Evolutionary conservation across 2,888 invertebrate species (phyloP).

Genomic region (Leistus spinibarbis): DNA sequence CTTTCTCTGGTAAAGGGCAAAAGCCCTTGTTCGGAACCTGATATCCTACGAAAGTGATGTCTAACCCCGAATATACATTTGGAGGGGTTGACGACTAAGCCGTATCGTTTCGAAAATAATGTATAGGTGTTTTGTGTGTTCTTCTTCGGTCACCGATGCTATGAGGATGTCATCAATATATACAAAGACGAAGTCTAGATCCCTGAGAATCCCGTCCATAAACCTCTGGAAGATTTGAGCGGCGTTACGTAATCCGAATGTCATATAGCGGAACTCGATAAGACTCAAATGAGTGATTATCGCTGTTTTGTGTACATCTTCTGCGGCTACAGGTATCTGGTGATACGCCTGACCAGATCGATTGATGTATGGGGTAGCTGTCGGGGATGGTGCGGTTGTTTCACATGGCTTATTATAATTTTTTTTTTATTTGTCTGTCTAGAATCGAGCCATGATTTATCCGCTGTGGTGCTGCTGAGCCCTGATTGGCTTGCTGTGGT

Average conservation of each 20-base stretch:
- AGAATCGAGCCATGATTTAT: too few species aligned
- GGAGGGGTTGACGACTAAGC: conserved; percentile 41
- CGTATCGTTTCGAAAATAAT: conserved; percentile 39
- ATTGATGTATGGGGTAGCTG: too few species aligned
- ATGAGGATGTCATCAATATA: conserved; percentile 46
- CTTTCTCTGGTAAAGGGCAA: neutral
- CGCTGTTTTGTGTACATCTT: too few species aligned
- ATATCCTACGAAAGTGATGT: neutral
- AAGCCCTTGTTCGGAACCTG: neutral
- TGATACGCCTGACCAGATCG: too few species aligned
- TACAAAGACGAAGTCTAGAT: conserved; percentile 25
- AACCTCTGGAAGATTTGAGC: conserved; percentile 15
- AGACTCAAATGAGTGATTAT: too few species aligned
- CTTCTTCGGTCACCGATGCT: conserved; percentile 39
- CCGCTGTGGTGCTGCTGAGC: too few species aligned
- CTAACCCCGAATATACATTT: conserved; percentile 45
- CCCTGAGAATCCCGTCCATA: neutral
- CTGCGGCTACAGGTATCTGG: too few species aligned
- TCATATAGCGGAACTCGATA: neutral
- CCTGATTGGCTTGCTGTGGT: too few species aligned
- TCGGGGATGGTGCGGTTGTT: too few species aligned
- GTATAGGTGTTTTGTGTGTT: conserved; percentile 41
- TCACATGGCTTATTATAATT: too few species aligned
- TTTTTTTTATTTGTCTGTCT: too few species aligned
- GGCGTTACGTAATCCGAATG: conserved; percentile 9